phyloP scores from a whole-genome alignment of 1,140 invertebrate genomes.

The Euborellia annulipes region DNA sequence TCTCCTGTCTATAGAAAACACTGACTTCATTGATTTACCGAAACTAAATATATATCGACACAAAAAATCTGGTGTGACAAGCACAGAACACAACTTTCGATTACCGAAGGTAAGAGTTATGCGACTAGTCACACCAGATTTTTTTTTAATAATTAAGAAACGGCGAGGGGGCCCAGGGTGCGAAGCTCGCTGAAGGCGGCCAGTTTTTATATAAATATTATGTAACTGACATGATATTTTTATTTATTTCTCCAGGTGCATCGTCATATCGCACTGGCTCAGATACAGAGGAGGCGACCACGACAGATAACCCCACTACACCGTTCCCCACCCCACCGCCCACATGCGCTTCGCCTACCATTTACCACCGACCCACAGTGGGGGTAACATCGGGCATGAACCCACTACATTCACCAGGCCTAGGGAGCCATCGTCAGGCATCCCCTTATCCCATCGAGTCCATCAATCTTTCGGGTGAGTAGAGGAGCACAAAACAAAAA shows the following conservation, averaged over 20 bases:
- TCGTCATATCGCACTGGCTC: conserved; percentile 40
- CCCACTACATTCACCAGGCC: not conserved
- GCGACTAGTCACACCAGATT: too few species aligned
- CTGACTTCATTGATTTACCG: too few species aligned
- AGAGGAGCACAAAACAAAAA: not conserved
- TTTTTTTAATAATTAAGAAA: too few species aligned
- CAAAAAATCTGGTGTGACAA: too few species aligned
- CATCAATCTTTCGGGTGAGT: conserved; percentile 27
- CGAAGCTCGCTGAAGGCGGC: too few species aligned
- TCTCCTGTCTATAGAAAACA: too few species aligned
- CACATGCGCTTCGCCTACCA: conserved; percentile 25
- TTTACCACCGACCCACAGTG: conserved; percentile 25
- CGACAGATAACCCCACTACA: conserved; percentile 31
- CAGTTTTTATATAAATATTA: too few species aligned
- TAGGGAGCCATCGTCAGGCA: conserved; percentile 33
- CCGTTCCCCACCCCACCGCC: conserved; percentile 31
- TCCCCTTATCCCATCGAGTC: conserved; percentile 49
- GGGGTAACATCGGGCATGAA: not conserved
- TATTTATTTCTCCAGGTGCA: conserved; percentile 35
- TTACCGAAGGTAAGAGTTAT: too few species aligned
- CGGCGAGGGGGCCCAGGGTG: too few species aligned
- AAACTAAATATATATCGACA: too few species aligned
- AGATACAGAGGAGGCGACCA: conserved; percentile 36
- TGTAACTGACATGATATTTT: too few species aligned
- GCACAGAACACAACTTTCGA: too few species aligned